Conservation (phyloP, 2,113 vertebrate genomes). For the Anthoscopus minutus region DNA sequence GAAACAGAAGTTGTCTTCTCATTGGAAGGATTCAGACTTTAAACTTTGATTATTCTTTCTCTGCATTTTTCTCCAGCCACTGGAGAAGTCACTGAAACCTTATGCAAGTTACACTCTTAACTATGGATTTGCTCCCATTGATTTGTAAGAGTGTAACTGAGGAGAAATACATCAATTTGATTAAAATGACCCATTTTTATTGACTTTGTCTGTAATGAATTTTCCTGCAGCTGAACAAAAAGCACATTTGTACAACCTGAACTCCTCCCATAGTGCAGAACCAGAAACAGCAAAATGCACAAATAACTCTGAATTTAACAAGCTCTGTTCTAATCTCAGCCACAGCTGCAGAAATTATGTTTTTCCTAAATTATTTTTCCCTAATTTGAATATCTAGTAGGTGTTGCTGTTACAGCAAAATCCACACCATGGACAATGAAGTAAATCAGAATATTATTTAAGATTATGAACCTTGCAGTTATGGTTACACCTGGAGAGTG, state of each 20-base stretch:
- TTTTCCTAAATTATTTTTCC: background rate
- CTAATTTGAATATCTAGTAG: background rate
- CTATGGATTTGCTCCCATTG: constrained; percentile 10
- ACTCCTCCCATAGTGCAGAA: background rate
- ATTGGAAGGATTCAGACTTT: background rate
- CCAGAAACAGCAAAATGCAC: background rate
- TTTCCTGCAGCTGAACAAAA: constrained; percentile 18
- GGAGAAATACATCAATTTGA: constrained; percentile 11
- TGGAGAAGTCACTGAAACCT: background rate
- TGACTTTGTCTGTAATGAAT: constrained; percentile 1
- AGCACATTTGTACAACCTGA: background rate
- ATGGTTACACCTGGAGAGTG: background rate
- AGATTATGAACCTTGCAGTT: background rate
- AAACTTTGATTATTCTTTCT: background rate
- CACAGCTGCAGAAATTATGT: background rate
- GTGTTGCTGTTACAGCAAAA: background rate
- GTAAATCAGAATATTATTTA: background rate
- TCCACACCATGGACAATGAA: background rate
- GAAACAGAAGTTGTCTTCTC: background rate
- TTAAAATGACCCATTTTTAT: constrained; percentile 34
- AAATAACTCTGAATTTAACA: background rate
- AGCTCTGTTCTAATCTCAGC: background rate
- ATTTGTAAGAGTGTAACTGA: background rate
- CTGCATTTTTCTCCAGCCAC: background rate
- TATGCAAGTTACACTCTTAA: background rate